A percentile compares a stretch with the other conserved stretches of the same genome.
Conservation (phyloP, 37 sponge, comb jelly and placozoan genomes). For the Beroe forskalii region DNA sequence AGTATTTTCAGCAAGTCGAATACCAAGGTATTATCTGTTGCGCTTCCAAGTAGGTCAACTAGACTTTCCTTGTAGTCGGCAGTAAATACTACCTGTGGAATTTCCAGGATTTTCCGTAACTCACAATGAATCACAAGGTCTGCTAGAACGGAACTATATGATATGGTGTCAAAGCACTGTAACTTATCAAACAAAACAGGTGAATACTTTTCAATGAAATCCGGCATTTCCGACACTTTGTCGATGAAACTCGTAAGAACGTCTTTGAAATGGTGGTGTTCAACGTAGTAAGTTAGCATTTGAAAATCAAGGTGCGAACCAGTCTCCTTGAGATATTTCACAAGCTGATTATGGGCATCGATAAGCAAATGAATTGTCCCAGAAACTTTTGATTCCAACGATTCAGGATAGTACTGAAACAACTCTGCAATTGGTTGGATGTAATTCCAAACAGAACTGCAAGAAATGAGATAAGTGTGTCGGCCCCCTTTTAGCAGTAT, state of each 20-base stretch:
- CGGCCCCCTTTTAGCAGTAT: constrained; percentile 25
- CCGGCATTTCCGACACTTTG: background rate
- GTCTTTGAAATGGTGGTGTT: background rate
- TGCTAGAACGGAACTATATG: background rate
- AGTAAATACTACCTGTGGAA: background rate
- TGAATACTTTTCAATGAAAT: constrained; percentile 1
- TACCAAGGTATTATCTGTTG: background rate
- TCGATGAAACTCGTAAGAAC: background rate
- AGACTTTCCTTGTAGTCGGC: background rate
- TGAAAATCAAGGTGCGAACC: background rate
- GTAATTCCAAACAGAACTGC: background rate
- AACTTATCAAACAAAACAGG: background rate
- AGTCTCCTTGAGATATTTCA: background rate
- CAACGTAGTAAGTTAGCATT: background rate
- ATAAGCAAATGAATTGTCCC: background rate
- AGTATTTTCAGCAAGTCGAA: background rate
- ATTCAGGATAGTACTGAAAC: background rate
- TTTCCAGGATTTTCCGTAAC: background rate
- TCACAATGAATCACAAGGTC: background rate
- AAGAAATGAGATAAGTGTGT: constrained; percentile 32
- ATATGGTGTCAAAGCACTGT: background rate
- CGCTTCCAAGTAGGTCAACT: background rate
- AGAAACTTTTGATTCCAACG: background rate
- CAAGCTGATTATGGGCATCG: background rate
- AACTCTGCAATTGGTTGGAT: background rate